Evolutionary conservation across 2,113 vertebrate genomes (phyloP).

Genomic region (Erythrocercus mccallii): DNA sequence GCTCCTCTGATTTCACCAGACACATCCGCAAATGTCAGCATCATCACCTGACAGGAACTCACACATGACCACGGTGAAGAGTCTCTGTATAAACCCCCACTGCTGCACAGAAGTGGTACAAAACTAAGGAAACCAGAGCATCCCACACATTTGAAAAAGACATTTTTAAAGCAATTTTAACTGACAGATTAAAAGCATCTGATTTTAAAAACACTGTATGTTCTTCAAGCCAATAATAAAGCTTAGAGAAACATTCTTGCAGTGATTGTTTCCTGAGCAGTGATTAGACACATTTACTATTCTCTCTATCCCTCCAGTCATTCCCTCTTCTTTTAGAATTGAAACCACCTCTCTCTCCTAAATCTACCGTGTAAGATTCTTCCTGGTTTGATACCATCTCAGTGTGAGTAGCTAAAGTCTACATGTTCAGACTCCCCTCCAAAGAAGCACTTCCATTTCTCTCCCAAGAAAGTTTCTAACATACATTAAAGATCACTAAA

Average conservation of each 20-base stretch:
- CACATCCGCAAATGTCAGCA: fast-evolving
- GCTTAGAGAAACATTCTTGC: neutral
- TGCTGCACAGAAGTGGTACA: fast-evolving
- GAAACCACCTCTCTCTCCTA: neutral
- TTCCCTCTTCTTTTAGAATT: neutral
- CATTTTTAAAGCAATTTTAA: neutral
- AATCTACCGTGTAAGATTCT: neutral
- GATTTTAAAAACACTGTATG: neutral
- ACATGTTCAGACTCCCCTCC: neutral
- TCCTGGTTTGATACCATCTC: neutral
- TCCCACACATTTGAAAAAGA: neutral
- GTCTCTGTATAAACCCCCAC: neutral
- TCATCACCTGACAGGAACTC: neutral
- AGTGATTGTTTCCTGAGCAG: neutral
- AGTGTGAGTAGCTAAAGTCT: neutral
- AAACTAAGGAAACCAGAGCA: neutral
- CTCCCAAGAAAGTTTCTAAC: neutral
- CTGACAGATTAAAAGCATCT: neutral
- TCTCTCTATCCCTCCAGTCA: neutral
- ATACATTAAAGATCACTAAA: neutral
- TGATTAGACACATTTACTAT: neutral
- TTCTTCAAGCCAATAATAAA: neutral
- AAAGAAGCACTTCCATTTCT: neutral
- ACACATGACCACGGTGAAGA: neutral
- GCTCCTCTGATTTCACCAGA: neutral